These are phyloP conservation scores for Malacoctenus gilli DNA, from an alignment of 2,797 vertebrate species.

Conservation along the genomic window DNA sequence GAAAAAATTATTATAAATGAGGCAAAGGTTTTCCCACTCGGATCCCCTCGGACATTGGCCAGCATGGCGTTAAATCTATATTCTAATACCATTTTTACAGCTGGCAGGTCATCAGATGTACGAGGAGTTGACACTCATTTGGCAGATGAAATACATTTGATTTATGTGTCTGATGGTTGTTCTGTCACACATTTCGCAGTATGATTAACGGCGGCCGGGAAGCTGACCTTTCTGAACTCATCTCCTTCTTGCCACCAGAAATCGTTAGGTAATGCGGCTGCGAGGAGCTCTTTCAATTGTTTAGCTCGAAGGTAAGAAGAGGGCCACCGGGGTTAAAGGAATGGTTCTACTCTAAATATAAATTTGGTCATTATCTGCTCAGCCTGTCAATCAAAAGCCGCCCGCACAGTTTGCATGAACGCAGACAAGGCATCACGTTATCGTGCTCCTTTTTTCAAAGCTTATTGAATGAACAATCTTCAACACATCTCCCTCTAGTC, in stretches of 20 bases:
- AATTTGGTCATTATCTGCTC: slow-evolving; percentile 38
- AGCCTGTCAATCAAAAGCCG: slow-evolving; percentile 35
- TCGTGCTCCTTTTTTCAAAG: slow-evolving; percentile 6
- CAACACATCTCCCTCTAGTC: slow-evolving; percentile 20
- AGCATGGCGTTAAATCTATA: slow-evolving; percentile 23
- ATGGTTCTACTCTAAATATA: slow-evolving; percentile 13
- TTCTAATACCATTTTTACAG: slow-evolving; percentile 22
- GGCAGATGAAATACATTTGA: slow-evolving; percentile 32
- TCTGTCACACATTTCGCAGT: slow-evolving; percentile 26
- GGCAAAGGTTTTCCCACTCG: not conserved
- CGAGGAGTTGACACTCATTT: slow-evolving; percentile 23
- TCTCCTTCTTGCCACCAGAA: slow-evolving; percentile 33
- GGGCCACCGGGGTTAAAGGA: slow-evolving; percentile 25
- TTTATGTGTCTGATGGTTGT: slow-evolving; percentile 28
- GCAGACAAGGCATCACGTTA: not conserved
- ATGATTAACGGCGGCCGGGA: slow-evolving; percentile 28
- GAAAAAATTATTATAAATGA: not conserved
- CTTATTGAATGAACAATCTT: slow-evolving; percentile 7
- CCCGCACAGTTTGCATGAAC: not conserved
- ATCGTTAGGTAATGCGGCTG: slow-evolving; percentile 34
- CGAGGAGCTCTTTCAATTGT: slow-evolving; percentile 21
- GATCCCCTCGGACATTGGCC: not conserved
- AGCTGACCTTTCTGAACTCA: slow-evolving; percentile 32
- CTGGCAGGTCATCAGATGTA: slow-evolving; percentile 10
- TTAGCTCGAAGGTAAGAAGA: slow-evolving; percentile 19